Conservation (phyloP, 53 echinoderm and acorn worm species). For the Temnopleurus reevesii region DNA sequence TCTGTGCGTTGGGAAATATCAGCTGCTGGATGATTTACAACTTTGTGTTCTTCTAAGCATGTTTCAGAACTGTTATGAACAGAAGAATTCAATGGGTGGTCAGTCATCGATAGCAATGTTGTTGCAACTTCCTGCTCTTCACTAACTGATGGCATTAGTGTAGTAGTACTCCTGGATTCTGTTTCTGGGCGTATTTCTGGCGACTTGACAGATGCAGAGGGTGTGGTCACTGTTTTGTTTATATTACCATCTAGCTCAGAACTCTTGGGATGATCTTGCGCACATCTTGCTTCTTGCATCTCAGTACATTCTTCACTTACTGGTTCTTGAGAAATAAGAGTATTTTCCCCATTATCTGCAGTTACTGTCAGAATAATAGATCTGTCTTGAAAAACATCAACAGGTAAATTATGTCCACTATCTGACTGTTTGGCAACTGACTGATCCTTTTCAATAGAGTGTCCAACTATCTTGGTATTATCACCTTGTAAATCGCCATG, state of each 20-base stretch:
- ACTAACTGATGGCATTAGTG: conserved; percentile 10
- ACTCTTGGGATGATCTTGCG: not conserved
- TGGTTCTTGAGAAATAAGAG: not conserved
- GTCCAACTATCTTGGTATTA: not conserved
- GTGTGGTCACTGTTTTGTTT: not conserved
- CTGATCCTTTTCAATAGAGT: not conserved
- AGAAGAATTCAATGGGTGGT: conserved; percentile 9
- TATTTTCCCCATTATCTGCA: not conserved
- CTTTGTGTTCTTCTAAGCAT: not conserved
- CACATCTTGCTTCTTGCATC: too few species aligned
- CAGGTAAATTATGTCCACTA: not conserved
- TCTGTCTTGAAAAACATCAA: not conserved
- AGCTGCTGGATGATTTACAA: not conserved
- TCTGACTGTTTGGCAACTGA: not conserved
- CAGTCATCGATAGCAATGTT: conserved; percentile 44
- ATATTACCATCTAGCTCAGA: not conserved
- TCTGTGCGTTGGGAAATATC: not conserved
- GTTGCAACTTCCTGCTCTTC: conserved; percentile 55
- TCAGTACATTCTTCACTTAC: not conserved
- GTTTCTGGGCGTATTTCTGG: not conserved
- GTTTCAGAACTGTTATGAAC: not conserved
- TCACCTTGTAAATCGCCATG: not conserved
- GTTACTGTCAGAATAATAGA: not conserved
- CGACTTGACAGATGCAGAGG: not conserved
- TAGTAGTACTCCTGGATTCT: not conserved